Conservation (phyloP, 2,888 invertebrate species). For the Drosophila algonquin region DNA sequence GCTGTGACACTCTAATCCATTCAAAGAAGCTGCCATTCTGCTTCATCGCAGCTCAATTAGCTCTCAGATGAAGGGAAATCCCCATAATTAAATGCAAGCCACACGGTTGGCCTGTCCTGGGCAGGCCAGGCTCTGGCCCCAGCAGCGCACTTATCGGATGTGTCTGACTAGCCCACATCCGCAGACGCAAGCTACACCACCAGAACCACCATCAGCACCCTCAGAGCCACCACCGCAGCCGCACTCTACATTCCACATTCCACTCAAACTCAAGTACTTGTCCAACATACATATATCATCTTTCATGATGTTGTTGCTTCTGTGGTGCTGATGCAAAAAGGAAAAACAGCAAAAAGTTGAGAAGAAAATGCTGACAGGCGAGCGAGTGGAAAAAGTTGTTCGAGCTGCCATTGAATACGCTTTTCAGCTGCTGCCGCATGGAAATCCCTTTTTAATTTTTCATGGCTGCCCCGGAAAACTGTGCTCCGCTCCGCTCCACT, state of each 20-base stretch:
- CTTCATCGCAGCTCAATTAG: conserved; percentile 32
- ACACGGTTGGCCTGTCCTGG: conserved; percentile 26
- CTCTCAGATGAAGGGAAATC: conserved; percentile 15
- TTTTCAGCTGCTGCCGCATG: conserved; percentile 73
- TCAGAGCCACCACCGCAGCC: conserved; percentile 4
- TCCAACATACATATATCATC: conserved; percentile 39
- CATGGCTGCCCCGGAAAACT: conserved; percentile 49
- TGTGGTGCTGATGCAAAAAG: not conserved
- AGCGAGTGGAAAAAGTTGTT: conserved; percentile 55
- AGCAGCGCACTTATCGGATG: not conserved
- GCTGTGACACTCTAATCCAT: no score
- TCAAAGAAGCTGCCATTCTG: not conserved
- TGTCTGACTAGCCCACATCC: conserved; percentile 21
- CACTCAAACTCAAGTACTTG: conserved; percentile 40
- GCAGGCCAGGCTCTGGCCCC: conserved; percentile 4
- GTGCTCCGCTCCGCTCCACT: not conserved
- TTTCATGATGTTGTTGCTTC: not conserved
- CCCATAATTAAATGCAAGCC: conserved; percentile 44
- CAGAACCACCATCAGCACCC: not conserved
- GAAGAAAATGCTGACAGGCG: conserved; percentile 35
- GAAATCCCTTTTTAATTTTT: conserved; percentile 77
- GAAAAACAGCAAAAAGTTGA: conserved; percentile 15
- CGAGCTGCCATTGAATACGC: conserved; percentile 73
- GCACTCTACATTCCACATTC: conserved; percentile 1
- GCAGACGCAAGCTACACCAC: conserved; percentile 4